Conservation (phyloP, 2,797 vertebrate species). For the Decapterus maruadsi region DNA sequence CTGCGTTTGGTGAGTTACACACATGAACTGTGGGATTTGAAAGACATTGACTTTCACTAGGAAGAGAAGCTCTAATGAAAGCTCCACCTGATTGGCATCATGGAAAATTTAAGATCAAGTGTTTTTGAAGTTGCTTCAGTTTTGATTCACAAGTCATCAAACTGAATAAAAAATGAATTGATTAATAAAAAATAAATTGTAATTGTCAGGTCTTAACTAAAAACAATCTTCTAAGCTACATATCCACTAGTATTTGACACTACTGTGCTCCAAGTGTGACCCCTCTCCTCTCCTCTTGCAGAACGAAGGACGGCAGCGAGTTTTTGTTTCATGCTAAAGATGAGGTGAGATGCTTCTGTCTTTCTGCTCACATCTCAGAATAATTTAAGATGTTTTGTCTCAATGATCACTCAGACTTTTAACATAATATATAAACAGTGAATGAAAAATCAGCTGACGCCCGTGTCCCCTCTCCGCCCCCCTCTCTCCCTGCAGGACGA, state of each 20-base stretch:
- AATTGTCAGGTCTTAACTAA: not conserved
- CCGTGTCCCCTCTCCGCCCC: not conserved
- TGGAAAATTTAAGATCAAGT: not conserved
- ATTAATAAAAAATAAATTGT: too few species aligned
- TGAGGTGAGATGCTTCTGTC: conserved; percentile 85
- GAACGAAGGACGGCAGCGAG: conserved; percentile 93
- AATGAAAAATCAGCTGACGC: not conserved
- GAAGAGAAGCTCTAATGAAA: not conserved
- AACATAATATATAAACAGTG: not conserved
- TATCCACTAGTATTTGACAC: not conserved
- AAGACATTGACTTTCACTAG: too few species aligned
- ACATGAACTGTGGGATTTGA: not conserved
- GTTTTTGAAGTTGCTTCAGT: not conserved
- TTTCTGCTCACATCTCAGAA: not conserved
- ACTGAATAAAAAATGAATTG: not conserved
- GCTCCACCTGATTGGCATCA: not conserved
- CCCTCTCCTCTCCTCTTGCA: conserved; percentile 70
- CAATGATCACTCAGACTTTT: not conserved
- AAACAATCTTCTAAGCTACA: not conserved
- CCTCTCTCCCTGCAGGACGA: conserved; percentile 85
- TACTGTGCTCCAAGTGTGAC: not conserved
- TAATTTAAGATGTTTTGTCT: not conserved
- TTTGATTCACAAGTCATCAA: not conserved
- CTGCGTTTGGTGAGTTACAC: too few species aligned
- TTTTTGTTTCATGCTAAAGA: conserved; percentile 97